phyloP scores from a whole-genome alignment of 2,113 vertebrate genomes.

The Dendropsophus ebraccatus region DNA sequence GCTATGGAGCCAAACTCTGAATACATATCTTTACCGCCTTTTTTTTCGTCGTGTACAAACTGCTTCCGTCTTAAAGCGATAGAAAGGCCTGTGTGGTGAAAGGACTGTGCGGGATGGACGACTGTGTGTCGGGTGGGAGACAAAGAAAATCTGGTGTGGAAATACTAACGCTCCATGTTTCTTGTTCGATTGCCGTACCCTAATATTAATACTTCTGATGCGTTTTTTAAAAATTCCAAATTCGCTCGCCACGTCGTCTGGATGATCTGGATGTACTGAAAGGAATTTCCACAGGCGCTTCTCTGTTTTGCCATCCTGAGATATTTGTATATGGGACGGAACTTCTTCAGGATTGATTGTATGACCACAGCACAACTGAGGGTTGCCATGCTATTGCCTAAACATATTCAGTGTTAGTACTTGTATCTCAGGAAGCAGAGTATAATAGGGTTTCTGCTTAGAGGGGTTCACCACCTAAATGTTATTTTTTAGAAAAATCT shows the following conservation, averaged over 20 bases:
- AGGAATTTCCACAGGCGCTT: not conserved
- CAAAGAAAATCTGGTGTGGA: not conserved
- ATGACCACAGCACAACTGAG: not conserved
- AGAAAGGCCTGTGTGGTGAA: conserved; percentile 16
- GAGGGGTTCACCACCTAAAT: not conserved
- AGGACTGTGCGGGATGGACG: conserved; percentile 23
- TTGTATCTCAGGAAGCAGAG: conserved; percentile 19
- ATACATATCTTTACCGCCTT: conserved; percentile 51
- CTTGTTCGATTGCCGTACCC: conserved; percentile 9
- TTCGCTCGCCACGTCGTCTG: not conserved
- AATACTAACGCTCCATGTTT: conserved; percentile 15
- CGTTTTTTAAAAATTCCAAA: not conserved
- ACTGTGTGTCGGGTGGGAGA: not conserved
- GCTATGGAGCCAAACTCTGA: conserved; percentile 53
- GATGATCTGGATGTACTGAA: not conserved
- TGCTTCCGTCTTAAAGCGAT: conserved; percentile 38
- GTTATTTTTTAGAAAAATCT: not conserved
- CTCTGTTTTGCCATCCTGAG: not conserved
- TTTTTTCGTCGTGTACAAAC: conserved; percentile 41
- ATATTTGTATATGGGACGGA: not conserved
- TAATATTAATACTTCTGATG: not conserved
- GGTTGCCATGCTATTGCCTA: not conserved
- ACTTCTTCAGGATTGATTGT: not conserved
- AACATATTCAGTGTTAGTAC: not conserved
- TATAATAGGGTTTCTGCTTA: not conserved